These are phyloP conservation scores for Caenorhabditis angaria DNA, from an alignment of 2,888 invertebrate genomes.

Conservation along the genomic window DNA sequence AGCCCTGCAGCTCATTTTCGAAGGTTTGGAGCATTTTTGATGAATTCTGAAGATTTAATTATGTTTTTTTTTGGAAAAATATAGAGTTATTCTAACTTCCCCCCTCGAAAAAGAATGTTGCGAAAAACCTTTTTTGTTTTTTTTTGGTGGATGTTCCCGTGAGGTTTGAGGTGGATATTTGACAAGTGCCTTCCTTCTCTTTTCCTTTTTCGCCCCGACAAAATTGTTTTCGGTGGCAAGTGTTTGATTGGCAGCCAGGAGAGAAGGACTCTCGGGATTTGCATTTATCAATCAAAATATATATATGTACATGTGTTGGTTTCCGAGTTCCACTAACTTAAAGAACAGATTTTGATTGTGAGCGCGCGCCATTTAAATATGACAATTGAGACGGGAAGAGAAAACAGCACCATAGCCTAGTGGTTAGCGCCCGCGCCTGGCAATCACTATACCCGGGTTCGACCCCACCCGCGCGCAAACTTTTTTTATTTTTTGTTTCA, in stretches of 20 bases:
- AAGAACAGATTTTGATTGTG: too few species aligned
- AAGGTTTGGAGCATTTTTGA: neutral
- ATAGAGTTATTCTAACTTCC: conserved; percentile 6
- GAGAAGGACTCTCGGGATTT: conserved; percentile 24
- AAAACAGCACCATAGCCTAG: neutral
- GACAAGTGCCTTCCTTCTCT: conserved; percentile 29
- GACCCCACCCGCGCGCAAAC: too few species aligned
- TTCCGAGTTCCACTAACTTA: too few species aligned
- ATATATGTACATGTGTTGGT: neutral
- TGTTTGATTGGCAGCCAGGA: conserved; percentile 43
- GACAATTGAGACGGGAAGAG: neutral
- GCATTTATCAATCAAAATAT: conserved; percentile 44
- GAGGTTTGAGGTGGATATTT: conserved; percentile 26
- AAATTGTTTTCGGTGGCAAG: conserved; percentile 45
- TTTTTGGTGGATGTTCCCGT: conserved; percentile 33
- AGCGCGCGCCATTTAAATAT: neutral
- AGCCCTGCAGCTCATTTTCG: too few species aligned
- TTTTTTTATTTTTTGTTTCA: neutral
- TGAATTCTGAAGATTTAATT: neutral
- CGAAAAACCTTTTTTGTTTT: conserved; percentile 12
- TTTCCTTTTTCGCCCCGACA: neutral
- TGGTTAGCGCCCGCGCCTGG: too few species aligned
- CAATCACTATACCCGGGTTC: too few species aligned
- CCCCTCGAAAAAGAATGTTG: neutral
- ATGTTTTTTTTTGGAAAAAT: neutral